phyloP scores from a whole-genome alignment of 2,113 vertebrate species.

The Ursus arctos region DNA sequence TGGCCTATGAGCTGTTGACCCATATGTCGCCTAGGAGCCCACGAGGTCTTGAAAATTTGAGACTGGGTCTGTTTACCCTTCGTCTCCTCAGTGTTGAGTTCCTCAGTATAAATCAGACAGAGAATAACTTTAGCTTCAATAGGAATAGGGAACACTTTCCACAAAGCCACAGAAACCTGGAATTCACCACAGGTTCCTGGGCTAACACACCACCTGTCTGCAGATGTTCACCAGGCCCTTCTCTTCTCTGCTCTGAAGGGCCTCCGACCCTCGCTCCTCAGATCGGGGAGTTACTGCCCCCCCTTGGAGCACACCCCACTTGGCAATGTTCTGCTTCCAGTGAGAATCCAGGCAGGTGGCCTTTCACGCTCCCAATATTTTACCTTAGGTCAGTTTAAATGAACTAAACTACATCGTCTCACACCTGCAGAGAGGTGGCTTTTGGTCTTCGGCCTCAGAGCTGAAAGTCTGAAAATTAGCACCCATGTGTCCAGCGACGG shows the following conservation, averaged over 20 bases:
- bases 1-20: background rate
- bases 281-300: accelerated
- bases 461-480: accelerated
- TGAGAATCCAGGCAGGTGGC: too few species aligned
- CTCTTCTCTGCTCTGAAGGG: background rate
- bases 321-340: background rate
- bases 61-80: background rate
- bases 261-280: background rate
- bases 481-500: accelerated
- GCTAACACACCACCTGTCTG: too few species aligned
- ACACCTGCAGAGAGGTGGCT: too few species aligned
- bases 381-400: background rate
- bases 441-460: background rate
- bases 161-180: background rate
- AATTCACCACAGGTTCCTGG: background rate
- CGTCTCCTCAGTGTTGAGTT: background rate
- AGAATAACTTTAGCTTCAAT: background rate
- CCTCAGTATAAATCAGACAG: background rate
- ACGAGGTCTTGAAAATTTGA: background rate
- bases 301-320: accelerated
- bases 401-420: accelerated
- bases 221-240: accelerated
- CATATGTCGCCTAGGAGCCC: background rate
- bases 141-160: background rate
- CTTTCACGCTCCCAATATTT: background rate